A percentile compares a stretch with the other conserved stretches of the same genome.
Evolutionary conservation across 2,888 invertebrate genomes (phyloP).

Genomic region (Melitaea athalia): DNA sequence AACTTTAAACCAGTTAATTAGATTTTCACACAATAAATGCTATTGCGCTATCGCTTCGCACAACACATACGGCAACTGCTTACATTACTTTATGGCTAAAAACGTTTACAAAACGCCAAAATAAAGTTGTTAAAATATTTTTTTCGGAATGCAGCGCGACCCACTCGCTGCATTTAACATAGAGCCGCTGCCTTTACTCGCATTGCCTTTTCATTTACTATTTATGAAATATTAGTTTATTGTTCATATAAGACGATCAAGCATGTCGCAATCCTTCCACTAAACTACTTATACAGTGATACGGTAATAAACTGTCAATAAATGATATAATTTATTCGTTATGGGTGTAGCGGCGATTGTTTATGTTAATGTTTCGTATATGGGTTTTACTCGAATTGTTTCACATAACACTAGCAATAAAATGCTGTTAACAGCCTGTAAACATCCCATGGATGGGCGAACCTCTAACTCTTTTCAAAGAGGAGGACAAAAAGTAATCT

Average conservation of each 20-base stretch:
- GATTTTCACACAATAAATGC: not conserved
- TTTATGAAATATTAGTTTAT: not conserved
- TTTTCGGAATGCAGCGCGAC: not conserved
- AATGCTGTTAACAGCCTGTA: too few species aligned
- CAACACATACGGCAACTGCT: not conserved
- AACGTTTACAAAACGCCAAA: constrained; percentile 3
- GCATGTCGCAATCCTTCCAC: not conserved
- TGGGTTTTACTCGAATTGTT: too few species aligned
- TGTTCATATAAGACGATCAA: too few species aligned
- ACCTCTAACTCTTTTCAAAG: too few species aligned
- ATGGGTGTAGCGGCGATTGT: too few species aligned
- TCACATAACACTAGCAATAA: too few species aligned
- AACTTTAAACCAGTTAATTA: not conserved
- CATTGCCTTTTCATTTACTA: not conserved
- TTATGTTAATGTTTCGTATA: too few species aligned
- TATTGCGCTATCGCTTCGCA: not conserved
- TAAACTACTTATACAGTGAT: too few species aligned
- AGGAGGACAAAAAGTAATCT: too few species aligned
- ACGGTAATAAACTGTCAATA: too few species aligned
- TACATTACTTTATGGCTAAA: constrained; percentile 11
- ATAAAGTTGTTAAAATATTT: constrained; percentile 2
- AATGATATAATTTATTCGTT: too few species aligned
- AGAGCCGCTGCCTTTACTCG: not conserved
- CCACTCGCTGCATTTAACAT: not conserved
- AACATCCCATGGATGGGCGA: too few species aligned